Percentiles rank a stretch among this genome's conserved stretches.
These are phyloP conservation scores for Notolepis coatsorum DNA, from an alignment of 2,797 vertebrate genomes.

Conservation along the genomic window DNA sequence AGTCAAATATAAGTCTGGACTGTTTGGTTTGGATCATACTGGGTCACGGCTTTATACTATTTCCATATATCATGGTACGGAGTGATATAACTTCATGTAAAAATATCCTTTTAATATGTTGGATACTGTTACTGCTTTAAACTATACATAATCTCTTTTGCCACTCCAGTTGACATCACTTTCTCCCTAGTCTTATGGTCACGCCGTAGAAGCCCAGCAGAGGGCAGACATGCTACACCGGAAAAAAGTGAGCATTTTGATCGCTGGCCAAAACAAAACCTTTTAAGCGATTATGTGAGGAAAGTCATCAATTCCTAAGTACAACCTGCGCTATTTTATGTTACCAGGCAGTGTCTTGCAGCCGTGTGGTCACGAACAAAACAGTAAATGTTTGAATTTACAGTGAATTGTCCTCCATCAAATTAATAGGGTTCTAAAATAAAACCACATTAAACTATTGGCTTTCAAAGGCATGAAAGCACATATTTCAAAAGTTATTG, in stretches of 20 bases:
- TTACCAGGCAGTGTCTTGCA: constrained; percentile 59
- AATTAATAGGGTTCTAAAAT: constrained; percentile 75
- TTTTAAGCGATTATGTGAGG: constrained; percentile 70
- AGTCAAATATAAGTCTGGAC: constrained; percentile 6
- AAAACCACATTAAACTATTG: constrained; percentile 70
- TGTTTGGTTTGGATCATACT: constrained; percentile 6
- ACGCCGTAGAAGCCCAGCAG: constrained; percentile 65
- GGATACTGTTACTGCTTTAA: neutral
- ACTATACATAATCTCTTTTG: too few species aligned
- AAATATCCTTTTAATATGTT: neutral
- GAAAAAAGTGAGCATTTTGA: constrained; percentile 40
- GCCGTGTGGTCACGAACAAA: constrained; percentile 55
- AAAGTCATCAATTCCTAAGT: constrained; percentile 69
- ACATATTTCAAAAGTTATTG: constrained; percentile 69
- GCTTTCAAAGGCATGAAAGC: constrained; percentile 62
- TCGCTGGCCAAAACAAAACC: constrained; percentile 53
- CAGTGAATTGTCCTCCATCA: constrained; percentile 74
- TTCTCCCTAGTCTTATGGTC: neutral
- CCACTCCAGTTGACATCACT: too few species aligned
- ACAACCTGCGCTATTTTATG: constrained; percentile 60
- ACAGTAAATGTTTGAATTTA: constrained; percentile 63
- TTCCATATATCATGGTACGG: too few species aligned
- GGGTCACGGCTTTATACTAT: neutral
- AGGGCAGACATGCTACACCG: constrained; percentile 75
- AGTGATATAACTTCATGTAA: neutral